Evolutionary conservation across 2,888 invertebrate genomes (phyloP).

Genomic region (Charanyca ferruginea): DNA sequence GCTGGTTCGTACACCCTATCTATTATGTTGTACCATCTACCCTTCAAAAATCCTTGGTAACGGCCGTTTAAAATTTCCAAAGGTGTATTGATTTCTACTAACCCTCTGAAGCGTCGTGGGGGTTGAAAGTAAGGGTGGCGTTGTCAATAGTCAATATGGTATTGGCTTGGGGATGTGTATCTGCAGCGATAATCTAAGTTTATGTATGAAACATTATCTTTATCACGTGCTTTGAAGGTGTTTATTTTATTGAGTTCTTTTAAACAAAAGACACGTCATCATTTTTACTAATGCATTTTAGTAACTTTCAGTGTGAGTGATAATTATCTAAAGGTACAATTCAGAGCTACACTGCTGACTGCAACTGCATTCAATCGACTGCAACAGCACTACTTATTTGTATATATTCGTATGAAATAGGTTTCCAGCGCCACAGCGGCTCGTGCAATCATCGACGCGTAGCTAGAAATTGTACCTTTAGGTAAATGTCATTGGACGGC

Average conservation of each 20-base stretch:
- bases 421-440: too few species aligned
- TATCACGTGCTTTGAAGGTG: conserved; percentile 14
- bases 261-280: too few species aligned
- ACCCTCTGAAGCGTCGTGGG: conserved; percentile 72
- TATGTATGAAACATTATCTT: conserved; percentile 13
- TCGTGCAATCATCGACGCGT: too few species aligned
- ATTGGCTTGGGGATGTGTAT: conserved; percentile 54
- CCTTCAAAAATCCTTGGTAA: conserved; percentile 78
- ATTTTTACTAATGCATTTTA: too few species aligned
- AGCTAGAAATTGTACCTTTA: too few species aligned
- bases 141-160: conserved; percentile 72
- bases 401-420: too few species aligned
- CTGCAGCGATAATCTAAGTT: conserved; percentile 27
- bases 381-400: too few species aligned
- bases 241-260: conserved; percentile 18
- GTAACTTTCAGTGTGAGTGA: too few species aligned
- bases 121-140: conserved; percentile 71
- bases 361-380: too few species aligned
- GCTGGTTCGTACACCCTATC: conserved; percentile 58
- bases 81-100: conserved; percentile 85
- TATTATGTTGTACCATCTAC: conserved; percentile 60
- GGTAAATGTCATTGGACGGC: too few species aligned
- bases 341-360: too few species aligned
- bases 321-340: too few species aligned
- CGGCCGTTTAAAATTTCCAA: conserved; percentile 84